A percentile compares a stretch with the other conserved stretches of the same genome.
Conservation (phyloP, 2,888 invertebrate species). For the Nomada goodeniana region DNA sequence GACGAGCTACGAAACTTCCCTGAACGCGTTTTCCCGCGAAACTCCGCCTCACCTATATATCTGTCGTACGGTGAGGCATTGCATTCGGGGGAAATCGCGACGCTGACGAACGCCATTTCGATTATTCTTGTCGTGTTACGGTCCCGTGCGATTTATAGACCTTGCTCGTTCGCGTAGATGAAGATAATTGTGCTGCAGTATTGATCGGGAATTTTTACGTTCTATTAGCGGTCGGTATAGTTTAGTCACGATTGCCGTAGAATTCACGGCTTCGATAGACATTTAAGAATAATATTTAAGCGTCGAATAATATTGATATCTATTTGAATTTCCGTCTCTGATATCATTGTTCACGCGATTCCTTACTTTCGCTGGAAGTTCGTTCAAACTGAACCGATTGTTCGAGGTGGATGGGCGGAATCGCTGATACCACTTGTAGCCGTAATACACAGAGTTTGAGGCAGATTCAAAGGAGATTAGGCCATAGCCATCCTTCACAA, state of each 20-base stretch:
- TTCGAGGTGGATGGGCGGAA: neutral
- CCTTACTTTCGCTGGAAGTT: neutral
- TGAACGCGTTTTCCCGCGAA: conserved; percentile 10
- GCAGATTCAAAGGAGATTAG: conserved; percentile 25
- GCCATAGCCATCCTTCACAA: conserved; percentile 14
- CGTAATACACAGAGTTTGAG: conserved; percentile 2
- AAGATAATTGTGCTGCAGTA: neutral
- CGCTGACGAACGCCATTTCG: conserved; percentile 13
- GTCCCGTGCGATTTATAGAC: conserved; percentile 16
- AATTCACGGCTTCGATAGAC: too few relatives aligned
- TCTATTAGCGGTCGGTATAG: too few relatives aligned
- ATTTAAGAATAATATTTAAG: too few relatives aligned
- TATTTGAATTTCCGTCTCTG: too few relatives aligned
- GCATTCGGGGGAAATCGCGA: conserved; percentile 13
- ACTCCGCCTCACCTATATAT: neutral
- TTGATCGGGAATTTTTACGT: too few relatives aligned
- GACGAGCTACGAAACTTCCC: conserved; percentile 28
- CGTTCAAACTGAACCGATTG: neutral
- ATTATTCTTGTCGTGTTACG: conserved; percentile 8
- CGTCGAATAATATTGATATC: too few relatives aligned
- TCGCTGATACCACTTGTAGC: neutral
- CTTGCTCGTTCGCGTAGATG: too few relatives aligned
- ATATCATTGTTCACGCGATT: neutral
- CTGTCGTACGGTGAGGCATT: conserved; percentile 34
- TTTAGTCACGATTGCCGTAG: too few relatives aligned